Conservation (phyloP, 2,888 invertebrate species). For the Cosmia trapezina region DNA sequence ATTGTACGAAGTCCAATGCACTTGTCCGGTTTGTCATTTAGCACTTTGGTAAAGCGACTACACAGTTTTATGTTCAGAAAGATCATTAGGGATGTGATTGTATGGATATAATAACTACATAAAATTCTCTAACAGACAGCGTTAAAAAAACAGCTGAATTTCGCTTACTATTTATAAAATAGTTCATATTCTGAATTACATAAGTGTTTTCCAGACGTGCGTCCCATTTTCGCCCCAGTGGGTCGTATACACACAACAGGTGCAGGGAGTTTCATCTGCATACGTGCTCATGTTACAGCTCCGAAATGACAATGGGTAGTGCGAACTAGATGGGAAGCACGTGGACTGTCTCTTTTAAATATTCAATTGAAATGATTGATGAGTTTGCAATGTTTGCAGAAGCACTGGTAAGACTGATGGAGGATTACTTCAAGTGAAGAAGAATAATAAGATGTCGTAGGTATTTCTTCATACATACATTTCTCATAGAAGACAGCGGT, state of each 20-base stretch:
- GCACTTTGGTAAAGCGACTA: neutral
- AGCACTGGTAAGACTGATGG: neutral
- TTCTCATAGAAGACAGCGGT: neutral
- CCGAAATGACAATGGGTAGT: constrained; percentile 29
- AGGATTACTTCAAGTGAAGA: neutral
- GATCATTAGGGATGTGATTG: too few species aligned
- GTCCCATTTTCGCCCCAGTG: constrained; percentile 30
- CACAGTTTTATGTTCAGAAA: too few species aligned
- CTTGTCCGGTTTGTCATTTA: too few species aligned
- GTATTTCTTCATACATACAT: neutral
- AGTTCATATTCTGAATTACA: constrained; percentile 17
- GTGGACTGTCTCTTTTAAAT: neutral
- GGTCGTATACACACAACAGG: constrained; percentile 45
- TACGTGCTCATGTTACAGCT: neutral
- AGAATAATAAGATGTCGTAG: neutral
- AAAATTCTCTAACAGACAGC: neutral
- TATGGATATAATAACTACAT: too few species aligned
- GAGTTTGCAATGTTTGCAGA: neutral
- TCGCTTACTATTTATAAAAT: neutral
- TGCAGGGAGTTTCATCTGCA: constrained; percentile 42
- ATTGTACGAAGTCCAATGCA: too few species aligned
- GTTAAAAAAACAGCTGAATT: neutral
- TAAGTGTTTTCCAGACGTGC: constrained; percentile 37
- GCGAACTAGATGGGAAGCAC: neutral
- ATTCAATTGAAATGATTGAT: constrained; percentile 27